Evolutionary conservation across 2,888 invertebrate species (phyloP).

Genomic region (Diarsia rubi): DNA sequence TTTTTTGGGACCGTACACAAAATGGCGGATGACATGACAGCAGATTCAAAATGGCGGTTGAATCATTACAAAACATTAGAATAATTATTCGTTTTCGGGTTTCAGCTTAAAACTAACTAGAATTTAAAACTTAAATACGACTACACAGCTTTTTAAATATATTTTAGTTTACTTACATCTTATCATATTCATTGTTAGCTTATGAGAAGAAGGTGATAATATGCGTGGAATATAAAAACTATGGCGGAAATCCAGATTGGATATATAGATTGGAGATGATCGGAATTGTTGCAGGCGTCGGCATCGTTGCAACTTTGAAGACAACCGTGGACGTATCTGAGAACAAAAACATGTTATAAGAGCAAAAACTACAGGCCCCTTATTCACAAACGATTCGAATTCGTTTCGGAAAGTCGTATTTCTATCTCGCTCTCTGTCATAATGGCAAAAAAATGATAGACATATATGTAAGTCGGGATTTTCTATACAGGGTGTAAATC

Average conservation of each 20-base stretch:
- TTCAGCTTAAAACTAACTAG: slow-evolving; percentile 3
- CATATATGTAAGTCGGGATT: too few species aligned
- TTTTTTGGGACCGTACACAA: not conserved
- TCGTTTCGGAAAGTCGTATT: too few species aligned
- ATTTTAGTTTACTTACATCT: slow-evolving; percentile 5
- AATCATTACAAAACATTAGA: not conserved
- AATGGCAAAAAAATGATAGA: too few species aligned
- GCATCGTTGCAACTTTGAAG: slow-evolving; percentile 98
- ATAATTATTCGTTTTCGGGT: slow-evolving; percentile 6
- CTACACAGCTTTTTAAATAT: slow-evolving; percentile 33
- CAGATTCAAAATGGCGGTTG: slow-evolving; percentile 16
- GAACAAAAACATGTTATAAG: slow-evolving; percentile 57
- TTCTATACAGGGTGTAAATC: too few species aligned
- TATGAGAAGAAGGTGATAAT: slow-evolving; percentile 35
- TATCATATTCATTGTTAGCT: slow-evolving; percentile 75
- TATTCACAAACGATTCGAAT: too few species aligned
- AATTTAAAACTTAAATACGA: slow-evolving; percentile 16
- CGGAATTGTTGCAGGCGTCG: slow-evolving; percentile 95
- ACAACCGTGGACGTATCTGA: slow-evolving; percentile 97
- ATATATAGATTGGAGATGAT: slow-evolving; percentile 39
- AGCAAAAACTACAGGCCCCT: not conserved
- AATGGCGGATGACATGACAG: not conserved
- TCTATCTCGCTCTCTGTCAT: too few species aligned
- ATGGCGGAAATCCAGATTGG: slow-evolving; percentile 28
- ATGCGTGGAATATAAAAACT: slow-evolving; percentile 52